Evolutionary conservation across 1,140 invertebrate species (phyloP).

Genomic region (Zaprionus nigranus): DNA sequence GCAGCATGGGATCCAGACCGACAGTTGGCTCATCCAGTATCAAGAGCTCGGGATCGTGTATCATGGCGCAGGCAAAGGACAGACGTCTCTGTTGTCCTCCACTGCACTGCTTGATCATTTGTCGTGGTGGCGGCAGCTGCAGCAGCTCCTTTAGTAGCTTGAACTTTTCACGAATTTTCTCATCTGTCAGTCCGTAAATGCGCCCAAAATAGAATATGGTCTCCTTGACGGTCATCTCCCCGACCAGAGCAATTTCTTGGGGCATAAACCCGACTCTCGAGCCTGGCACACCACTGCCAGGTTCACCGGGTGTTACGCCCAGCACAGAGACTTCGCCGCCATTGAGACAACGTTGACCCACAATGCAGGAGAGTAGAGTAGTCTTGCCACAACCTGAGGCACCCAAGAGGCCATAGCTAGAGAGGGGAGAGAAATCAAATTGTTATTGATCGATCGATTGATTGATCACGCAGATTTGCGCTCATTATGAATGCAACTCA

Average conservation of each 20-base stretch:
- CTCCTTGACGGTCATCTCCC: slow-evolving; percentile 93
- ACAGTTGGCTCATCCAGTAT: slow-evolving; percentile 97
- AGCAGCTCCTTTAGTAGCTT: slow-evolving; percentile 89
- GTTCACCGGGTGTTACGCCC: slow-evolving; percentile 90
- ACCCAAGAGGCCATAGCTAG: slow-evolving; percentile 93
- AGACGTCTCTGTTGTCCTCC: slow-evolving; percentile 95
- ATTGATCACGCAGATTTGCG: not conserved
- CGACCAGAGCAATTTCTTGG: slow-evolving; percentile 94
- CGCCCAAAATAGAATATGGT: slow-evolving; percentile 95
- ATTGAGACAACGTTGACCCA: slow-evolving; percentile 90
- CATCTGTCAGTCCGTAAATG: slow-evolving; percentile 91
- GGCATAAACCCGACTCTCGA: slow-evolving; percentile 94
- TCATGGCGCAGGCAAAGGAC: slow-evolving; percentile 93
- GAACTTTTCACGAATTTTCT: slow-evolving; percentile 88
- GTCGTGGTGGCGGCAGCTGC: slow-evolving; percentile 88
- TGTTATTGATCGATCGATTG: slow-evolving; percentile 13
- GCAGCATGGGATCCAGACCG: slow-evolving; percentile 94
- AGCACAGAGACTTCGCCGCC: slow-evolving; percentile 92
- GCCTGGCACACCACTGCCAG: slow-evolving; percentile 91
- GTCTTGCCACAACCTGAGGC: slow-evolving; percentile 94
- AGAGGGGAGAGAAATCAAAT: slow-evolving; percentile 18
- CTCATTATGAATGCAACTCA: slow-evolving; percentile 84
- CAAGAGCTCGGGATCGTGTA: slow-evolving; percentile 94
- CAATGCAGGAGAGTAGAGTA: slow-evolving; percentile 93
- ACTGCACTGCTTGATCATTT: slow-evolving; percentile 89